Base-by-base conservation (phyloP, 2,888 invertebrate genomes). In the Xiphydria camelus region DNA sequence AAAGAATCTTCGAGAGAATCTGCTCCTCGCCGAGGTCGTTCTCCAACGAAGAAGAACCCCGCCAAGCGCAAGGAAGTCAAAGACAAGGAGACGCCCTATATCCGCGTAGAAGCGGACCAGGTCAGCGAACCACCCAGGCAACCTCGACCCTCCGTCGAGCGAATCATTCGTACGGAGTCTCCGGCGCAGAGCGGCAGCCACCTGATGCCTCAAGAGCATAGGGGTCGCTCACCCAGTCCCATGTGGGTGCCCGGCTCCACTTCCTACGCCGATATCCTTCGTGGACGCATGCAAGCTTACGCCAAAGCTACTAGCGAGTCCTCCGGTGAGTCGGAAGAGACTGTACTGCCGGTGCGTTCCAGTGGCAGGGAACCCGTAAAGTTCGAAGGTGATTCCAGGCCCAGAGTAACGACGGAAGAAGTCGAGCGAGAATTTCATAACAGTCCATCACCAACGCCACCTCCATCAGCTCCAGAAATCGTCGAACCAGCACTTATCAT, bases 191-290 rank as follows among this genome's bases (percentile, higher is more conserved):
- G 33, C 1, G 15, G 19, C 15, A 45, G 45, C 37, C 46, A 26
- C 29, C 49, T 76, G 26, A 55, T 56, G 25, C 71, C 73, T 0
- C 50, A 61, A 4, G 65, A 71, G 7, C 60, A 61, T 36, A 74
- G 81, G 33, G 70, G 75, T n/a, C 79, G 86, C 55, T 86, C 86
- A 0, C 81, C 82, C 31, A 87, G 87, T 70, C 88, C 88, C 10
- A 83, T 86, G 68, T 89, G 89, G 89, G 71, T 79, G 31, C 86
- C 85, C 2, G 88, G 87, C 20, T 84, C 85, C 17, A 83, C 87
- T 35, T 84, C 89, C 34, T 91, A 91, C 73, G 89, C 91, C 35
- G 89, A 89, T 76, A 86, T 91, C 53, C 80, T 91, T 49, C 82
- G 84, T 58, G 89, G 90, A 5, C 20, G 36, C 25, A 31, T 35